Evolutionary conservation across 2,888 invertebrate genomes (phyloP).

Genomic region (Oligia fasciuncula): DNA sequence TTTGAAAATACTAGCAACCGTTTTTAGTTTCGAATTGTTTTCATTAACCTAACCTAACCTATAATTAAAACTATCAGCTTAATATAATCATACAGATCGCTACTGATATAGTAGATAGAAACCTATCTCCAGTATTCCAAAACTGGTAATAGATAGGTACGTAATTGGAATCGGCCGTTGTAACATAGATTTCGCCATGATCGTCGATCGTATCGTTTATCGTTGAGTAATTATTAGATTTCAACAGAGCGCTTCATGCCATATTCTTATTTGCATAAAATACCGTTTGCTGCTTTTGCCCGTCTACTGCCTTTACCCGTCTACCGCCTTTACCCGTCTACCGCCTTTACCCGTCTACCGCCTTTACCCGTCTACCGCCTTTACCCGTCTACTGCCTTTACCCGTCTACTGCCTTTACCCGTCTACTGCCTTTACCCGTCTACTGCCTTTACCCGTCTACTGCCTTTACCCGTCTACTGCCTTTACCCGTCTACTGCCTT

Average conservation of each 20-base stretch:
- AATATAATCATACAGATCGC: too few relatives aligned
- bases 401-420: too few relatives aligned
- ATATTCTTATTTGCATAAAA: neutral
- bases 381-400: too few relatives aligned
- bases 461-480: too few relatives aligned
- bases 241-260: neutral
- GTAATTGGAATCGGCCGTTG: too few relatives aligned
- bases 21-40: neutral
- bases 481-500: too few relatives aligned
- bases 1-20: slow-evolving; percentile 21
- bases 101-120: neutral
- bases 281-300: neutral
- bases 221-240: neutral
- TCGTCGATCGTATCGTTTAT: neutral
- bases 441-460: too few relatives aligned
- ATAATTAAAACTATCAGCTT: neutral
- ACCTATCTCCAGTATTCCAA: neutral
- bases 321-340: too few relatives aligned
- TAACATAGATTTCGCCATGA: neutral
- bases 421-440: too few relatives aligned
- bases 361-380: too few relatives aligned
- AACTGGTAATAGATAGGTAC: neutral
- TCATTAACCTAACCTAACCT: neutral
- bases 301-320: too few relatives aligned
- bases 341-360: too few relatives aligned